These are phyloP conservation scores for Drosophila bifasciata DNA, from an alignment of 1,140 invertebrate genomes.

Conservation along the genomic window DNA sequence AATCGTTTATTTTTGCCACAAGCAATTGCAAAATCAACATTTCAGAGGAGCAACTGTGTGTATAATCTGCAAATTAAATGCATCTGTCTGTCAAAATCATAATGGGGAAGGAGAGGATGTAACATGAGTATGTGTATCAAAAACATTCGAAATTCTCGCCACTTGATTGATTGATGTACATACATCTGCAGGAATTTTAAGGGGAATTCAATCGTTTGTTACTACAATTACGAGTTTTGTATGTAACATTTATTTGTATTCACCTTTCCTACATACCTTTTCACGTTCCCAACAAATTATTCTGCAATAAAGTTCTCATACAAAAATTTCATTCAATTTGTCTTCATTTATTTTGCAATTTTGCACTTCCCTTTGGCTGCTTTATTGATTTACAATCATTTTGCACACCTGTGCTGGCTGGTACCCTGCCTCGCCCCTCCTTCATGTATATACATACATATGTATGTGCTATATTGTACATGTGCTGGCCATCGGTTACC, in stretches of 20 bases:
- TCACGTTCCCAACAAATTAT: constrained; percentile 16
- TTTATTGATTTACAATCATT: constrained; percentile 67
- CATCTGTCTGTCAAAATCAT: too few species aligned
- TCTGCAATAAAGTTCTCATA: constrained; percentile 17
- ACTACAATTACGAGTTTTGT: not conserved
- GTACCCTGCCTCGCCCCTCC: constrained; percentile 15
- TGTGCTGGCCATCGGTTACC: constrained; percentile 18
- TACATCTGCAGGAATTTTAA: too few species aligned
- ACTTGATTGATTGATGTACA: too few species aligned
- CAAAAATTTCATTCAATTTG: constrained; percentile 50
- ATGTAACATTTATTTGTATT: constrained; percentile 1
- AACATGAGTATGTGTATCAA: too few species aligned
- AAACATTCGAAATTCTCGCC: too few species aligned
- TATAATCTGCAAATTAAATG: too few species aligned
- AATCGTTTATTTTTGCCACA: constrained; percentile 4
- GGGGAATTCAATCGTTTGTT: too few species aligned
- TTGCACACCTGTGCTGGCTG: constrained; percentile 63
- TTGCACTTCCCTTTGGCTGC: constrained; percentile 37
- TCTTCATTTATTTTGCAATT: constrained; percentile 59
- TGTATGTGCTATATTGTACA: too few species aligned
- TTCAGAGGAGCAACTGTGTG: constrained; percentile 1
- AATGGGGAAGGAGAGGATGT: too few species aligned
- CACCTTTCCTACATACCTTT: constrained; percentile 4
- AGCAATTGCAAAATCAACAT: too few species aligned
- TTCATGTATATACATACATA: not conserved